Base-by-base conservation (phyloP, 2,113 vertebrate genomes). In the Thalassoma bifasciatum region DNA sequence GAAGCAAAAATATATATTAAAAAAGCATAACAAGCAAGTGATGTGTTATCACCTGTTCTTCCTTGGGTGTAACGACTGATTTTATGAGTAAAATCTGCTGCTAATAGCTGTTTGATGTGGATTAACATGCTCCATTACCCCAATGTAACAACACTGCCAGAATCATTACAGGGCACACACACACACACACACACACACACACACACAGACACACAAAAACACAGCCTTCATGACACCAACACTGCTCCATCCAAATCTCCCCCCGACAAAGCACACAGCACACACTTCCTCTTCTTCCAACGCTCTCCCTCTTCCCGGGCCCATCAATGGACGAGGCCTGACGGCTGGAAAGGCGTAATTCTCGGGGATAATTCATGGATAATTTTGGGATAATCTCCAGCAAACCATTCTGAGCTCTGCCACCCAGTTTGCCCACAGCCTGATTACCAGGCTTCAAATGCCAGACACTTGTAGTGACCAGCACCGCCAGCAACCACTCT, bases 381-480 rank as follows among this genome's bases (percentile, higher is more conserved):
- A 87, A 92, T 92, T 92, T 92, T 85, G 88, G 92, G 92, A 93
- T 93, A 93, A 93, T 93, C 92, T 92, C 86, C 89, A 90, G 84
- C 80, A 88, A 88, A 91, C 76, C 89, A 86, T 90, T 91, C 81
- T 81, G 87, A 88, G 77, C 62, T 52, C 72, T 88, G 87, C 90
- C 90, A 92, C 89, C 86, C 90, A 90, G 90, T 91, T 90, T 88
- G 89, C 89, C 86, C 84, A 79, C 83, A 81, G 88, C 85, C 88
- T 93, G 90, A 92, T 92, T 91, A 93, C 82, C 84, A 84, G 84
- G 79, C 79, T 72, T 40, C 19, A 50, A 66, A 88, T 89, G 90
- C 90, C 93, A 94, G 86, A 62, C 88, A 90, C 89, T 92, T 87
- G 84, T 87, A 91, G 83, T 92, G 90, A 92, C 91, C 91, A 79